Evolutionary conservation across 2,888 invertebrate genomes (phyloP), one percentile per base, ranked within the genome.

Genomic region (Podabrus alpinus): DNA sequence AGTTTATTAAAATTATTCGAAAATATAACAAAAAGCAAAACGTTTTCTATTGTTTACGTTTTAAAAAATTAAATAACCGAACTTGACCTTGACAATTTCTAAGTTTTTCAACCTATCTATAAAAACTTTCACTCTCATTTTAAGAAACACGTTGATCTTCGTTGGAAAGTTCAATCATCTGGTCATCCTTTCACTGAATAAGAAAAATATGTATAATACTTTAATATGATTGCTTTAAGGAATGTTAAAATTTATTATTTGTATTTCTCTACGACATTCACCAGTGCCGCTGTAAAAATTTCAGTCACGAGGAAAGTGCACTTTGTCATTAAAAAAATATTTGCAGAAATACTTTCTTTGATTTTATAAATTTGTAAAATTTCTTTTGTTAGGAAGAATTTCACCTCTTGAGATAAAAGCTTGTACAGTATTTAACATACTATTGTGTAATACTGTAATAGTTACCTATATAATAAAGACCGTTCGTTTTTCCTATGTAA

Each of bases 71-170:
- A 45, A 45, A 13, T 45, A 45, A 45, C 45, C 45, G 62, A 64
- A 64, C 62, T 64, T 64, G 62, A 64, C 62, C 62, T 64, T 64
- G 21, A 64, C 62, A 64, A 64, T 19, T 64, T 64, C 21, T n/a
- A 19, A 19, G 62, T 64, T 64, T 64, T 7, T 64, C 45, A 45
- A 45, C 1, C n/a, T 64, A 19, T 64, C 21, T 64, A 19, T 64
- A 19, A 61, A 64, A 64, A 64, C 62, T 64, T 64, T 64, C 62
- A 64, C 62, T 64, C 62, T 64, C 62, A 9, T 64, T 64, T 62
- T 17, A 62, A 19, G 13, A 64, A 19, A 64, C n/a, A 19, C 45
- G n/a, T 45, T 45, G 45, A 45, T 45, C 45, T n/a, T 9, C 13
- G 62, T 19, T 19, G 19, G 61, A 64, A 64, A 64, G 62, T 64